Evolutionary conservation across 2,888 invertebrate species (phyloP).

Genomic region (Melanchra persicariae): DNA sequence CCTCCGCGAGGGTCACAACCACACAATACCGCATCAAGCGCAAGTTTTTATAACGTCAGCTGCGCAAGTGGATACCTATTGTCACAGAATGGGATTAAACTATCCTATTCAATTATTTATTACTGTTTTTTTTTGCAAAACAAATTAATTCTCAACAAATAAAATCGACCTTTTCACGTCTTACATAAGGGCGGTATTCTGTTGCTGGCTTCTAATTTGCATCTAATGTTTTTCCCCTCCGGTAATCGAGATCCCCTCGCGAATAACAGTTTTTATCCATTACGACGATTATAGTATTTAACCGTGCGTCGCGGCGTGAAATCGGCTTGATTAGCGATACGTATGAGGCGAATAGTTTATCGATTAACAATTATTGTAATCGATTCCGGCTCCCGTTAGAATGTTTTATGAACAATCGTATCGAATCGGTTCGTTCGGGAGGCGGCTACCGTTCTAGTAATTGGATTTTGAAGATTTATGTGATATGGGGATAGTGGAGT

Average conservation of each 20-base stretch:
- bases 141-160: conserved; percentile 6
- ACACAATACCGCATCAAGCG: conserved; percentile 64
- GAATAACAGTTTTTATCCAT: conserved; percentile 84
- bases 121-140: conserved; percentile 60
- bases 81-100: conserved; percentile 82
- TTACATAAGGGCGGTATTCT: conserved; percentile 59
- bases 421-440: conserved; percentile 80
- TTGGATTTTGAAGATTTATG: conserved; percentile 70
- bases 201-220: conserved; percentile 67
- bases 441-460: conserved; percentile 79
- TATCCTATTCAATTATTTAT: conserved; percentile 72
- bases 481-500: conserved; percentile 36
- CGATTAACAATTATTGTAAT: conserved; percentile 76
- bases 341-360: conserved; percentile 78
- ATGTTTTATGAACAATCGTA: conserved; percentile 75
- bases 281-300: conserved; percentile 82
- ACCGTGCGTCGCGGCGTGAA: conserved; percentile 81
- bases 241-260: conserved; percentile 71
- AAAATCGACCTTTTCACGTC: conserved; percentile 38
- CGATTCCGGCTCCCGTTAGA: conserved; percentile 77
- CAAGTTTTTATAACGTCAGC: conserved; percentile 85
- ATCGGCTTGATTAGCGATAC: conserved; percentile 84
- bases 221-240: conserved; percentile 56
- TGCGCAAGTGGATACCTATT: conserved; percentile 85
- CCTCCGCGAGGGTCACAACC: conserved; percentile 42